Base-by-base conservation (phyloP, 2,888 invertebrate genomes). In the Mesorhabditis spiculigera region DNA sequence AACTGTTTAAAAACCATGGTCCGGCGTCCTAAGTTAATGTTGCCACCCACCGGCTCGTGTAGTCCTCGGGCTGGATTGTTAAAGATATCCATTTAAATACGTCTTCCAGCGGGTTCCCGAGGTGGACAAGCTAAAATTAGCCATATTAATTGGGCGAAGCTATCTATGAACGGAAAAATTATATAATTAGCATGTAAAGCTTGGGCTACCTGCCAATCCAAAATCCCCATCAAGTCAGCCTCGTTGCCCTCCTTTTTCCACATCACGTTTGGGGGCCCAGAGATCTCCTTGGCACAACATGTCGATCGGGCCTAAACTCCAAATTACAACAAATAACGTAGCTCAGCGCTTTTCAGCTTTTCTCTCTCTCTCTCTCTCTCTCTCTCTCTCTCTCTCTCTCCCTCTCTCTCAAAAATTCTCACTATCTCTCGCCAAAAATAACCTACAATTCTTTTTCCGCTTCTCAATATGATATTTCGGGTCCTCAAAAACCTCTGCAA, bases 101-200 rank as follows among this genome's bases (percentile, higher is more conserved):
- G 58, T 50, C 58, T 50, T 50, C 58, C 58, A 50, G n/a, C 58
- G 58, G 58, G n/a, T 50, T 50, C 10, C 58, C 58, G 58, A 50
- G 58, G 58, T 50, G 58, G n/a, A 50, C 58, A 13, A 13, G 58
- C 58, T 50, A 50, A 50, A 50, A 50, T 50, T 50, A 50, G n/a
- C n/a, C 10, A 50, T 50, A 50, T n/a, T 50, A 50, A 2, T 50
- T n/a, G 58, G 8, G 10, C 3, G n/a, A 28, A 28, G 28, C 28
- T 28, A 28, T 28, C 28, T 28, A 28, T 28, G 28, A 28, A 28
- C 28, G 28, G 28, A 28, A 28, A 28, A 28, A 28, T 28, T 28
- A 28, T 28, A 28, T 28, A 28, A 28, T 28, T 28, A 28, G 28
- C 28, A 28, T 28, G 28, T 28, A 28, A 28, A 28, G 28, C 28